phyloP scores from a whole-genome alignment of 2,113 vertebrate genomes.

The Charina bottae region DNA sequence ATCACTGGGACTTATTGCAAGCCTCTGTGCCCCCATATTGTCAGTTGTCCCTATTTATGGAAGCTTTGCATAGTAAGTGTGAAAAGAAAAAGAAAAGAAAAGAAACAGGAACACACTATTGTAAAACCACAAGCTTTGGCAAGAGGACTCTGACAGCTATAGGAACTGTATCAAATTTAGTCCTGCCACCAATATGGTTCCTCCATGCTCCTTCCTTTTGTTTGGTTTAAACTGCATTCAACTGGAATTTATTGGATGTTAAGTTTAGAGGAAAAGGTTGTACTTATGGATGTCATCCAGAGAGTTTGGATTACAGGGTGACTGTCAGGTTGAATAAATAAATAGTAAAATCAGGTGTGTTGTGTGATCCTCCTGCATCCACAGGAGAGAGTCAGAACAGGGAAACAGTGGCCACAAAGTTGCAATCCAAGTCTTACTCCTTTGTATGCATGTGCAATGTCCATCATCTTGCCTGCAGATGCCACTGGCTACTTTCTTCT shows the following conservation, averaged over 20 bases:
- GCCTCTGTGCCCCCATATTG: neutral
- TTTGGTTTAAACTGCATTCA: too few species aligned
- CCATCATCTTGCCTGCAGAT: neutral
- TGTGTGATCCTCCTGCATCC: neutral
- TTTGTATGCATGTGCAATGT: neutral
- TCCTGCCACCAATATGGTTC: slow-evolving; percentile 16
- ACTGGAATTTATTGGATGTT: too few species aligned
- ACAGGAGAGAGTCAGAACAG: neutral
- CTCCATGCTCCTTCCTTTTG: neutral
- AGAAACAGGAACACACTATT: neutral
- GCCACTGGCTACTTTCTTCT: neutral
- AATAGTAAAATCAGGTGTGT: too few species aligned
- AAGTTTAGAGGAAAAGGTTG: too few species aligned
- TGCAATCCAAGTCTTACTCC: neutral
- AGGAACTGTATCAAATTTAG: slow-evolving; percentile 4
- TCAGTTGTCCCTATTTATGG: slow-evolving; percentile 11
- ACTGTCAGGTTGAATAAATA: too few species aligned
- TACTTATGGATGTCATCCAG: too few species aligned
- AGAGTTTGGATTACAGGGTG: too few species aligned
- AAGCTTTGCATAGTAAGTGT: slow-evolving; percentile 11
- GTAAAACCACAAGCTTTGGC: slow-evolving; percentile 1
- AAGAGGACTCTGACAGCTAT: neutral
- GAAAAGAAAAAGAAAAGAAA: slow-evolving; percentile 25
- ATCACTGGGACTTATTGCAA: neutral
- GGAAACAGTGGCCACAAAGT: neutral